These are phyloP conservation scores for Sphenodon punctatus DNA, from an alignment of 2,797 vertebrate genomes.

Conservation along the genomic window DNA sequence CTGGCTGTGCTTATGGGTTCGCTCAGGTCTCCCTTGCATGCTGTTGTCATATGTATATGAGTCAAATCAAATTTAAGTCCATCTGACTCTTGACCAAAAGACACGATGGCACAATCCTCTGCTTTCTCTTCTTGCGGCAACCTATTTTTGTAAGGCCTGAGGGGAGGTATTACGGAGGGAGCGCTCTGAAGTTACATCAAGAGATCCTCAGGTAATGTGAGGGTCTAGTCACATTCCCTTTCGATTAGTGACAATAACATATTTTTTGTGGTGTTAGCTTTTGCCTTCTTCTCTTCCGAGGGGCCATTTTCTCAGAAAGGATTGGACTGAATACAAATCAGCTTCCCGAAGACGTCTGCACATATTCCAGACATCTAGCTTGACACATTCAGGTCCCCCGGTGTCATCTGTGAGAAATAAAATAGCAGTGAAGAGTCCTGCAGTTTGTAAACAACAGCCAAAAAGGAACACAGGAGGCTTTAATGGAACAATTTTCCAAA, in stretches of 20 bases:
- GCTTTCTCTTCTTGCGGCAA: not conserved
- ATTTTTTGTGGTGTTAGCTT: slow-evolving; percentile 23
- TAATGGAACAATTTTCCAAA: too few relatives aligned
- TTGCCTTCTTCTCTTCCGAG: slow-evolving; percentile 19
- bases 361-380: slow-evolving; percentile 60
- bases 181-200: not conserved
- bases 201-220: not conserved
- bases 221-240: not conserved
- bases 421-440: slow-evolving; percentile 45
- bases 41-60: not conserved
- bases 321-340: slow-evolving; percentile 50
- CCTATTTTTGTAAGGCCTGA: not conserved
- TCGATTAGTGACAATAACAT: slow-evolving; percentile 13
- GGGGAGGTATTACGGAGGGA: not conserved
- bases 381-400: slow-evolving; percentile 48
- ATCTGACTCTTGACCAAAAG: not conserved
- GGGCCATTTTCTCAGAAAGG: slow-evolving; percentile 37
- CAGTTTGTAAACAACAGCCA: slow-evolving; percentile 59
- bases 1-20: not conserved
- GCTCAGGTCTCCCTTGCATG: not conserved
- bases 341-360: slow-evolving; percentile 49
- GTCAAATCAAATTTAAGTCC: not conserved
- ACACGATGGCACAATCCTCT: not conserved
- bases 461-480: slow-evolving; percentile 51
- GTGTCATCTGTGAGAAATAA: slow-evolving; percentile 45